Evolutionary conservation across 2,113 vertebrate species (phyloP), one percentile per base, ranked within the genome.

Genomic region (Condylura cristata): DNA sequence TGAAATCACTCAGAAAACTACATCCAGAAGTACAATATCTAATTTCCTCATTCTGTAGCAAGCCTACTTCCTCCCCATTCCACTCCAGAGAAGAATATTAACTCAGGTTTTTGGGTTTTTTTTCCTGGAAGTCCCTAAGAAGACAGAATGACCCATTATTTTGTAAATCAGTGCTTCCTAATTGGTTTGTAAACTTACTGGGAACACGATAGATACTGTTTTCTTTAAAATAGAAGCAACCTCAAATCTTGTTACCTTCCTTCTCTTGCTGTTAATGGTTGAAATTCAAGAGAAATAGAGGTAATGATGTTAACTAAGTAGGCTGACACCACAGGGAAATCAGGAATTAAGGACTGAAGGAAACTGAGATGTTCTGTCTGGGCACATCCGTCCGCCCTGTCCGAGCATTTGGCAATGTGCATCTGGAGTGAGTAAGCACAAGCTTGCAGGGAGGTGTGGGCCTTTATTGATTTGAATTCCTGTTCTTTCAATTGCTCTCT

Each of bases 221-320:
- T 94, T 18, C 88, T 82, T 88, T 87, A 65, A 90, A 95, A 90
- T 3, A 61, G 48, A 44, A 12, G 12, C 5, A 78, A 74, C 22
- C 16, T 63, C 75, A 53, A 58, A 8, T 14, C 28, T 71, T 20
- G n/a, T 86, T 81, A 48, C 30, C 10, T 81, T 48, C 30, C 10
- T 61, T 39, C 76, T 81, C 51, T 80, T 92, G 44, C 30, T 90
- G 13, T 37, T 66, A 48, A 4, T 82, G 34, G 4, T 74, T 66
- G 41, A 88, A 94, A 90, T 28, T 61, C 81, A 91, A 95, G 82
- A 32, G 51, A 94, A 86, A 86, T 75, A 86, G 82, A 46, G 34
- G 8, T 56, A 78, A 46, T 61, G 12, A 63, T 48, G 56, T 41
- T n/a, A 92, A 79, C 41, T 6, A 76, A 56, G 78, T 41, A 82